phyloP scores from a whole-genome alignment of 2,113 vertebrate genomes.

The Aramus guarauna region DNA sequence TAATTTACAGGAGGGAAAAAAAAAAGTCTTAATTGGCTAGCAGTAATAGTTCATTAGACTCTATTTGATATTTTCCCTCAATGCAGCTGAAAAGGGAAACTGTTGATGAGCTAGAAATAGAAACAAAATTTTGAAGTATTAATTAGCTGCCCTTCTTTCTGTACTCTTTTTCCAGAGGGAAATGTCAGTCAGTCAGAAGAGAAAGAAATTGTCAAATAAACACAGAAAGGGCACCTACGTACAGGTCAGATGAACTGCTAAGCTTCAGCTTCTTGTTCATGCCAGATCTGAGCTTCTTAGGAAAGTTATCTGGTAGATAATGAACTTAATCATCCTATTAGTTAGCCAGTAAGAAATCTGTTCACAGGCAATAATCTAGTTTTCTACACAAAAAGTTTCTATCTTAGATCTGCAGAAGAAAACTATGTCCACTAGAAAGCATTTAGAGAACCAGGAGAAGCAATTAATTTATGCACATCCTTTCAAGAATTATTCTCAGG shows the following conservation, averaged over 20 bases:
- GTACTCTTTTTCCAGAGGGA: slow-evolving; percentile 27
- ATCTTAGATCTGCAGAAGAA: neutral
- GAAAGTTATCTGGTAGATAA: neutral
- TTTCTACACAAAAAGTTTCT: neutral
- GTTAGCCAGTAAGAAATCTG: neutral
- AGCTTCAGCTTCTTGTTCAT: neutral
- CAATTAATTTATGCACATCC: neutral
- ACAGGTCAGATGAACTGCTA: neutral
- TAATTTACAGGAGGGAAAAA: neutral
- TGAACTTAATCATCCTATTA: neutral
- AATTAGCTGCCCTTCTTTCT: slow-evolving; percentile 57
- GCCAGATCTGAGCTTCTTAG: neutral
- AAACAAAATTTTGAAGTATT: slow-evolving; percentile 24
- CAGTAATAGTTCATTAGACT: slow-evolving; percentile 11
- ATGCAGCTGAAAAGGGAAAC: slow-evolving; percentile 13
- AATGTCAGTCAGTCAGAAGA: neutral
- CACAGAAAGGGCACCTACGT: neutral
- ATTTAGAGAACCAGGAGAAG: neutral
- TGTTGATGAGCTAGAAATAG: slow-evolving; percentile 16
- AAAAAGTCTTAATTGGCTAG: neutral
- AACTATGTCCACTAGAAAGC: neutral
- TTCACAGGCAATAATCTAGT: neutral
- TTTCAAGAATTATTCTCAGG: neutral
- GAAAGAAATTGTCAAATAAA: slow-evolving; percentile 23
- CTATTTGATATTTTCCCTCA: neutral